Conservation (phyloP, 2,113 vertebrate genomes). For the Erinaceus europaeus region DNA sequence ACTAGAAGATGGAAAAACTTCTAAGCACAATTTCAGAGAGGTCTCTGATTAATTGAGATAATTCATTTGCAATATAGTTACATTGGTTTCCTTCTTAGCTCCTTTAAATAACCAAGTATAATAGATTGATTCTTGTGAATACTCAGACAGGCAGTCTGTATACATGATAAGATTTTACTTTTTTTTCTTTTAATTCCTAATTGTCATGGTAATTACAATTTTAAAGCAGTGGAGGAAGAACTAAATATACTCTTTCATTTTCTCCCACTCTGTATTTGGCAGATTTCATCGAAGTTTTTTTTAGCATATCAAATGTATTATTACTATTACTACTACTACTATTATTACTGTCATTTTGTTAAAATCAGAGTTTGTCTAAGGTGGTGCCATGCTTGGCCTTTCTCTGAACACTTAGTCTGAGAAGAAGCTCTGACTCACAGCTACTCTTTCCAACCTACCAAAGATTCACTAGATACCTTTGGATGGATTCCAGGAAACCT, state of each 20-base stretch:
- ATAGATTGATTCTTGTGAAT: background rate
- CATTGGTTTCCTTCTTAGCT: background rate
- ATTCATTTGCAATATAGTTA: background rate
- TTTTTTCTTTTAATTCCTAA: background rate
- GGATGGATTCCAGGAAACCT: background rate
- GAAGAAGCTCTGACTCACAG: constrained; percentile 18
- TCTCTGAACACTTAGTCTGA: constrained; percentile 39
- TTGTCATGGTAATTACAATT: background rate
- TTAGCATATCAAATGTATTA: too few species aligned
- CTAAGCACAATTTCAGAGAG: background rate
- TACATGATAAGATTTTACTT: background rate
- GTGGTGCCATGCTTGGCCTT: background rate
- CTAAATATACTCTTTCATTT: background rate
- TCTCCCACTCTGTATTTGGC: too few species aligned
- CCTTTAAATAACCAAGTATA: background rate
- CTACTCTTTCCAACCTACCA: background rate
- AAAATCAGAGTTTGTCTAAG: constrained; percentile 36
- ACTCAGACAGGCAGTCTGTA: background rate
- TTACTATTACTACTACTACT: too few species aligned
- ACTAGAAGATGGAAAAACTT: background rate
- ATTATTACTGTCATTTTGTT: too few species aligned
- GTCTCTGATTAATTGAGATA: background rate
- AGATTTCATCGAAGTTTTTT: background rate
- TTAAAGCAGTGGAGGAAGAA: background rate
- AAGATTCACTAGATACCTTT: constrained; percentile 46